Percentiles rank a stretch among this genome's conserved stretches.
These are phyloP conservation scores for Cochlearius cochlearius DNA, from an alignment of 2,113 vertebrate species.

Conservation along the genomic window DNA sequence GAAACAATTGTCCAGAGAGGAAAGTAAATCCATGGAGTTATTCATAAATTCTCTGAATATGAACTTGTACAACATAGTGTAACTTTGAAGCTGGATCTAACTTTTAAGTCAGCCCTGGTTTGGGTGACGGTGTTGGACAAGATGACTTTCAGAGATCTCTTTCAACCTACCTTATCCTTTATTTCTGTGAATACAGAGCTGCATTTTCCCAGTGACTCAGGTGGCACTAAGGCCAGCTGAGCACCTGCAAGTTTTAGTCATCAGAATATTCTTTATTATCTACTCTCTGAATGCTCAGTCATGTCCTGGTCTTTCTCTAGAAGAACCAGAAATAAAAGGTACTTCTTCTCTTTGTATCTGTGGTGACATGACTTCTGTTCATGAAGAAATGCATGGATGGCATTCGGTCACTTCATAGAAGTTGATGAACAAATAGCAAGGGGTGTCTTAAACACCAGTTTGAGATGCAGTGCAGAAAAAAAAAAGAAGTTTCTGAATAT, in stretches of 20 bases:
- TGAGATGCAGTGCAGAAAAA: not conserved
- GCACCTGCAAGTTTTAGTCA: not conserved
- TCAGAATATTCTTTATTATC: not conserved
- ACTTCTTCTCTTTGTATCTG: not conserved
- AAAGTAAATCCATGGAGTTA: not conserved
- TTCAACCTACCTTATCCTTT: not conserved
- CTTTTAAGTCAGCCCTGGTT: not conserved
- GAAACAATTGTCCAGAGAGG: not conserved
- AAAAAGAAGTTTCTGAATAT: not conserved
- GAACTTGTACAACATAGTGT: not conserved
- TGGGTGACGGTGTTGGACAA: not conserved
- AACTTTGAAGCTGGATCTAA: not conserved
- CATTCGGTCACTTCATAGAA: not conserved
- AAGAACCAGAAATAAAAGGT: not conserved
- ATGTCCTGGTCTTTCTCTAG: not conserved
- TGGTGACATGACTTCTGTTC: not conserved
- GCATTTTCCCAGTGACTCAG: not conserved
- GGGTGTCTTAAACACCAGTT: not conserved
- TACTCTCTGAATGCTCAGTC: not conserved
- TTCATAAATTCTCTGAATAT: not conserved
- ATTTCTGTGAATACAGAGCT: not conserved
- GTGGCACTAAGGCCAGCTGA: not conserved
- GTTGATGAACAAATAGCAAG: not conserved
- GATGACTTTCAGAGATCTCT: not conserved
- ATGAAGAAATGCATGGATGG: not conserved